These are phyloP conservation scores for Scaptomyza flava DNA, from an alignment of 2,888 invertebrate species.

Conservation along the genomic window DNA sequence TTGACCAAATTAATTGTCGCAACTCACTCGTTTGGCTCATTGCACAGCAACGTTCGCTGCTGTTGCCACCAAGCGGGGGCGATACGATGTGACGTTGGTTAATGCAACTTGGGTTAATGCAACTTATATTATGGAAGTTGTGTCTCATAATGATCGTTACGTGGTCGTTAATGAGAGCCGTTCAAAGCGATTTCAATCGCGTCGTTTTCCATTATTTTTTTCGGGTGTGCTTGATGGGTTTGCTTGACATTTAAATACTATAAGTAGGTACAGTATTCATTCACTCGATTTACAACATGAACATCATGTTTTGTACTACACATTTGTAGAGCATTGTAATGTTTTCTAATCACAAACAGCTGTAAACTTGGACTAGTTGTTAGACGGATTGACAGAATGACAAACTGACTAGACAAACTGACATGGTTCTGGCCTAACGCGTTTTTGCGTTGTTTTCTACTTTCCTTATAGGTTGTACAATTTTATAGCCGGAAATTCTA, in stretches of 20 bases:
- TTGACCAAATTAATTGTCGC: slow-evolving; percentile 72
- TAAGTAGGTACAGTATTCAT: neutral
- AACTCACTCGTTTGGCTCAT: slow-evolving; percentile 41
- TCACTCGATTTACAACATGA: neutral
- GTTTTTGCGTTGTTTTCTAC: slow-evolving; percentile 40
- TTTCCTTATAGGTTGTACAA: slow-evolving; percentile 39
- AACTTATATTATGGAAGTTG: neutral
- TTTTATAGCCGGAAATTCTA: slow-evolving; percentile 75
- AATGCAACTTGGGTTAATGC: slow-evolving; percentile 7
- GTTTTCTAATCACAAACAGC: neutral
- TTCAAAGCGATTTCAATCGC: slow-evolving; percentile 30
- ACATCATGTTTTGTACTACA: neutral
- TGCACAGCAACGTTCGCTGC: slow-evolving; percentile 30
- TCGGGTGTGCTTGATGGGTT: slow-evolving; percentile 40
- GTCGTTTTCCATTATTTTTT: slow-evolving; percentile 12
- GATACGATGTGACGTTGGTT: slow-evolving; percentile 35
- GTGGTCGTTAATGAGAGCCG: slow-evolving; percentile 50
- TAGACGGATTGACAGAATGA: slow-evolving; percentile 14
- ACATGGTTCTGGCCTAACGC: slow-evolving; percentile 74
- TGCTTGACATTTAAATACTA: slow-evolving; percentile 29
- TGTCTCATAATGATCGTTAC: slow-evolving; percentile 56
- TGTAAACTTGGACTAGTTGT: slow-evolving; percentile 25
- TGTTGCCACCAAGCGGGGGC: slow-evolving; percentile 29
- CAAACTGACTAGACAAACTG: slow-evolving; percentile 24
- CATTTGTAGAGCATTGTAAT: neutral